phyloP scores from a whole-genome alignment of 1,140 invertebrate genomes.

The Cotesia typhae region DNA sequence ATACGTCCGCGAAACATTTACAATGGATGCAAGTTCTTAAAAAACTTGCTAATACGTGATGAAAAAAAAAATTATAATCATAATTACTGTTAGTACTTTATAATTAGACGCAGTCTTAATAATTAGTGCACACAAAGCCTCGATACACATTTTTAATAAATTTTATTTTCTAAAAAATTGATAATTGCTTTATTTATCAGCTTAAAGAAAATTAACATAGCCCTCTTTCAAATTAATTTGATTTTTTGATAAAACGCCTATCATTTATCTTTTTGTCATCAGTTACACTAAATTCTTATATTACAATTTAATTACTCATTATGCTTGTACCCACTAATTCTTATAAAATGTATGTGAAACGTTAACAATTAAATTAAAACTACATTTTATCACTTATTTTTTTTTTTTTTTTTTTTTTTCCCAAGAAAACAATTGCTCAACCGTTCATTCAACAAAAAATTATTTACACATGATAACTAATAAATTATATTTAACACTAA shows the following conservation, averaged over 20 bases:
- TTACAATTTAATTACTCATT: background rate
- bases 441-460: background rate
- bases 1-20: slow-evolving; percentile 13
- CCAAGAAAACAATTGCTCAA: background rate
- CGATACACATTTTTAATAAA: background rate
- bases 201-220: too few species aligned
- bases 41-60: slow-evolving; percentile 20
- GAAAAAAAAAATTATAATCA: slow-evolving; percentile 17
- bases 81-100: slow-evolving; percentile 26
- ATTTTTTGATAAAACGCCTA: background rate
- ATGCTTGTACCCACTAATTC: background rate
- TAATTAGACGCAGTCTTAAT: slow-evolving; percentile 30
- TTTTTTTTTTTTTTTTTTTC: background rate
- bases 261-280: background rate
- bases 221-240: background rate
- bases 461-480: background rate
- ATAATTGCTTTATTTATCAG: too few species aligned
- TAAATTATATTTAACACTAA: too few species aligned
- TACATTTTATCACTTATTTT: background rate
- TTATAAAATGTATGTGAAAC: slow-evolving; percentile 20
- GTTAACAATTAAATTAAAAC: slow-evolving; percentile 27
- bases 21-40: slow-evolving; percentile 8
- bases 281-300: background rate
- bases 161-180: too few species aligned
- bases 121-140: slow-evolving; percentile 30